Evolutionary conservation across 2,113 vertebrate genomes (phyloP), one percentile per base, ranked within the genome.

Genomic region (Nipponia nippon): DNA sequence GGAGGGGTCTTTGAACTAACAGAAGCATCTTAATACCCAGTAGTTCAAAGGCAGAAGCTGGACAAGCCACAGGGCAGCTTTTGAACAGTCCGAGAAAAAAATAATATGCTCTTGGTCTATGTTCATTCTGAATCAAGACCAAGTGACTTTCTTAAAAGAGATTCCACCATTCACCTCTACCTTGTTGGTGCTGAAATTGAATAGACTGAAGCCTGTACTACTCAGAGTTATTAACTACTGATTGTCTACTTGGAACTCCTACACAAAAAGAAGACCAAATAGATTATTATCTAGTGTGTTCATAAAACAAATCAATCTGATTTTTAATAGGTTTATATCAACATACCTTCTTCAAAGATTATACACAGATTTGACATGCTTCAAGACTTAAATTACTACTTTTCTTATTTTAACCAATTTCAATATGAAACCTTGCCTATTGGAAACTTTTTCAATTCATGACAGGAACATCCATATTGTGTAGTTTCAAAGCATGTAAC

Each of bases 391-490:
- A 87, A 42, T 79, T 55, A 7, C 23, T 55, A 6, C 2, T 47
- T 83, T 50, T 46, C 30, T 65, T 10, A 46, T 58, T 91, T 87
- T 49, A 66, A 52, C 2, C 2, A n/a, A 6, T 42, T 96, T 91
- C 38, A 73, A 1, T 44, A 94, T 83, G 66, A 88, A 93, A 87
- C 23, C 49, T 92, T 93, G 36, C 50, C 72, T 93, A 16, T 19
- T 59, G 32, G 77, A 78, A 95, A 91, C 66, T 36, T 94, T 95
- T 95, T 30, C 56, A 62, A 22, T 73, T 83, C 81, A 19, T 83
- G 83, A 53, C 58, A 75, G 71, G 49, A 96, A 73, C 22, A 89
- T 95, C 36, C 36, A 49, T 66, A 50, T 12, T 61, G 44, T 91
- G 63, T 36, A 94, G 55, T 95, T 95, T 93, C 71, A 94, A 91